A percentile compares a stretch with the other conserved stretches of the same genome.
phyloP scores from a whole-genome alignment of 1,140 invertebrate species.

The Cyclargus thomasi region DNA sequence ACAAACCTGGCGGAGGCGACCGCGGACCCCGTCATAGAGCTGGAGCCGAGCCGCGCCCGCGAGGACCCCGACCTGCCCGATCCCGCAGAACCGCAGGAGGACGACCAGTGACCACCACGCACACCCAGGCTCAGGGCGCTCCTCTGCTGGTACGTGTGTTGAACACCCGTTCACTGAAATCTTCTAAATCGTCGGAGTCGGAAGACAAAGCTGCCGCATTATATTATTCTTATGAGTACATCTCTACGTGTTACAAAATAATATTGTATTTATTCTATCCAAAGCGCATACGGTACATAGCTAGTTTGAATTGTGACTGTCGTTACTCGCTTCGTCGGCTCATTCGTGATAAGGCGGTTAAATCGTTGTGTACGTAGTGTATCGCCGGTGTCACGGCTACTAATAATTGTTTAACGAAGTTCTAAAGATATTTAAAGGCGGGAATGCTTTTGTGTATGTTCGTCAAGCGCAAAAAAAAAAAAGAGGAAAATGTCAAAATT shows the following conservation, averaged over 20 bases:
- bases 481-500: background rate
- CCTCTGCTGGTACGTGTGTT: conserved; percentile 35
- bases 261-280: background rate
- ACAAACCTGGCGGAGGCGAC: conserved; percentile 94
- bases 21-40: conserved; percentile 82
- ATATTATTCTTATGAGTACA: conserved; percentile 7
- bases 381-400: background rate
- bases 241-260: background rate
- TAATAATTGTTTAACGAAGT: background rate
- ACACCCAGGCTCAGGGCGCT: conserved; percentile 24
- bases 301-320: background rate
- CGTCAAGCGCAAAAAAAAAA: background rate
- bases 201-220: background rate
- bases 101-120: conserved; percentile 45
- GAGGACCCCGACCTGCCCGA: conserved; percentile 38
- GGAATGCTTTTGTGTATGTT: too few species aligned
- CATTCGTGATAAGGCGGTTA: background rate
- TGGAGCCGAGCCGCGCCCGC: conserved; percentile 39
- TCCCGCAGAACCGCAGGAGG: conserved; percentile 37
- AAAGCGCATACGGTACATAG: background rate
- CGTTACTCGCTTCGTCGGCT: background rate
- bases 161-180: conserved; percentile 12
- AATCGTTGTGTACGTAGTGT: background rate
- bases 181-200: background rate
- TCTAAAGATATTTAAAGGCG: background rate